A percentile compares a stretch with the other conserved stretches of the same genome.
These are phyloP conservation scores for Saccostrea glomerata DNA, from an alignment of 1,140 invertebrate genomes.

Conservation along the genomic window DNA sequence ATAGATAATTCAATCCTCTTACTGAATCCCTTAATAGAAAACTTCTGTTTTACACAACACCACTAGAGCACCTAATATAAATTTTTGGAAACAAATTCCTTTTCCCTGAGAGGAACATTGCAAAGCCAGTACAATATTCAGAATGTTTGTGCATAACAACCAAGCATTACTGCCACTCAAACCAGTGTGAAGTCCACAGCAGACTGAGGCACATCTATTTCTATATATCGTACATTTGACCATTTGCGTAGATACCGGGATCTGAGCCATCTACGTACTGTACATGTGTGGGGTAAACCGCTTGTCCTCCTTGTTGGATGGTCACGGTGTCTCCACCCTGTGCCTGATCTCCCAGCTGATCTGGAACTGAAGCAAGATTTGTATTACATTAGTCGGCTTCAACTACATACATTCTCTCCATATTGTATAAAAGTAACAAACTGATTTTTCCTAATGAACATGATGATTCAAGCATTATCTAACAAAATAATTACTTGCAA, in stretches of 20 bases:
- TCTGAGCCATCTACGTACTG: constrained; percentile 86
- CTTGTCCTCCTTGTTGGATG: constrained; percentile 74
- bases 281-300: constrained; percentile 83
- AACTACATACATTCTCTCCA: too few relatives aligned
- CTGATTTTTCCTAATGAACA: too few relatives aligned
- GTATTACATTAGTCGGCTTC: background rate
- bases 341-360: constrained; percentile 63
- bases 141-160: constrained; percentile 25
- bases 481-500: too few relatives aligned
- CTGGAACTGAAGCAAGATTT: constrained; percentile 53
- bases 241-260: constrained; percentile 86
- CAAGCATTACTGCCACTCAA: constrained; percentile 38
- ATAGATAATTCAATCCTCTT: background rate
- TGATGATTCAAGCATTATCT: too few relatives aligned
- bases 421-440: too few relatives aligned
- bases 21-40: too few relatives aligned
- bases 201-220: constrained; percentile 58
- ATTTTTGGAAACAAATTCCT: background rate
- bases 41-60: background rate
- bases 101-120: constrained; percentile 1
- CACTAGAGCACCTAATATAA: background rate
- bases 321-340: constrained; percentile 75
- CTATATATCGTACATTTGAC: constrained; percentile 81
- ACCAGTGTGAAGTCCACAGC: constrained; percentile 49
- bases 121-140: constrained; percentile 26